Conservation (phyloP, 2,113 vertebrate genomes). For the Hypocryptadius cinnamomeus region DNA sequence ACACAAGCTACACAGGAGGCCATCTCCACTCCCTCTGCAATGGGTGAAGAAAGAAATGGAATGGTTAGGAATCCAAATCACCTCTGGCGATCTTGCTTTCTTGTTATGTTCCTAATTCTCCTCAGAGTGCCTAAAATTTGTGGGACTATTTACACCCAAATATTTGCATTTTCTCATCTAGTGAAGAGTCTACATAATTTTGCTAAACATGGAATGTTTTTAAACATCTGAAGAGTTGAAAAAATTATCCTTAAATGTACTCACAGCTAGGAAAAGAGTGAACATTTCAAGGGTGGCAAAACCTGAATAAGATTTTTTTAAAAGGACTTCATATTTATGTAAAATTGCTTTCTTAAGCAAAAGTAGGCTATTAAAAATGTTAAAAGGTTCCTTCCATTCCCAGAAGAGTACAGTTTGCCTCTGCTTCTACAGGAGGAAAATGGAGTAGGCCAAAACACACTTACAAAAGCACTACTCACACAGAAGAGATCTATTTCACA, state of each 20-base stretch:
- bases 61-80: background rate
- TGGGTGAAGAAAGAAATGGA: background rate
- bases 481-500: background rate
- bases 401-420: background rate
- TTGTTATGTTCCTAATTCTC: background rate
- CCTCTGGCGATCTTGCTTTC: background rate
- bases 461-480: background rate
- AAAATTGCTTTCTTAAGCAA: background rate
- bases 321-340: background rate
- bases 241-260: background rate
- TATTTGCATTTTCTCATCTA: background rate
- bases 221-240: background rate
- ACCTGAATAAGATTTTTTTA: background rate
- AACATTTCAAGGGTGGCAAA: background rate
- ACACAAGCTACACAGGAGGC: background rate
- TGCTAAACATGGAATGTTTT: background rate
- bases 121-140: background rate
- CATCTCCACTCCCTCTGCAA: background rate
- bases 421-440: background rate
- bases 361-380: background rate
- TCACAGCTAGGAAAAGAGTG: background rate
- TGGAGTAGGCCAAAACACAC: background rate
- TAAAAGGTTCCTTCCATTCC: background rate
- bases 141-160: background rate
- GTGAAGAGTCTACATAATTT: background rate